phyloP scores from a whole-genome alignment of 2,113 vertebrate genomes.

The Ancistrus triradiatus region DNA sequence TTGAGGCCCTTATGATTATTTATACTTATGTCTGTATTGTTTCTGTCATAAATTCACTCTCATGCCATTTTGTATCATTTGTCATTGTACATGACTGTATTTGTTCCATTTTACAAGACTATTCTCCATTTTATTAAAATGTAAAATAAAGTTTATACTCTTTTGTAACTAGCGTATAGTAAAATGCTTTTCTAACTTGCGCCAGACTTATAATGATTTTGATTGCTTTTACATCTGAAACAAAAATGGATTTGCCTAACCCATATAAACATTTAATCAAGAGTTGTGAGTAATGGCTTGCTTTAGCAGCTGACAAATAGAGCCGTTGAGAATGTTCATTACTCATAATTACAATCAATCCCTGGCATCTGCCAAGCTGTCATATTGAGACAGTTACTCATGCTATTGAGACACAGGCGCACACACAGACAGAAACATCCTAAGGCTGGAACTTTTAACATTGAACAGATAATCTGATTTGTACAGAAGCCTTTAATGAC shows the following conservation, averaged over 20 bases:
- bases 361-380: conserved; percentile 21
- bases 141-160: conserved; percentile 42
- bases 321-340: conserved; percentile 3
- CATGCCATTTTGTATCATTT: too few relatives aligned
- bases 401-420: conserved; percentile 4
- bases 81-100: too few relatives aligned
- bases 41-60: neutral
- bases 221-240: neutral
- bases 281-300: too few relatives aligned
- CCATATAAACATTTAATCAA: neutral
- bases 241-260: neutral
- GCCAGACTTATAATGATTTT: neutral
- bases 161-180: conserved; percentile 15
- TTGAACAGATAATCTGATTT: too few relatives aligned
- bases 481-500: too few relatives aligned
- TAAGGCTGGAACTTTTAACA: conserved; percentile 3
- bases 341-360: conserved; percentile 19
- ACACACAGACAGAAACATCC: neutral
- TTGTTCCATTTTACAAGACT: too few relatives aligned
- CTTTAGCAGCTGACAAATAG: conserved; percentile 11
- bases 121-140: neutral
- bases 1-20: conserved; percentile 19
- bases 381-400: conserved; percentile 8
- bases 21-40: conserved; percentile 18
- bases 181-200: neutral